Base-by-base conservation (phyloP, 2,888 invertebrate species). In the Clusia tigrina region DNA sequence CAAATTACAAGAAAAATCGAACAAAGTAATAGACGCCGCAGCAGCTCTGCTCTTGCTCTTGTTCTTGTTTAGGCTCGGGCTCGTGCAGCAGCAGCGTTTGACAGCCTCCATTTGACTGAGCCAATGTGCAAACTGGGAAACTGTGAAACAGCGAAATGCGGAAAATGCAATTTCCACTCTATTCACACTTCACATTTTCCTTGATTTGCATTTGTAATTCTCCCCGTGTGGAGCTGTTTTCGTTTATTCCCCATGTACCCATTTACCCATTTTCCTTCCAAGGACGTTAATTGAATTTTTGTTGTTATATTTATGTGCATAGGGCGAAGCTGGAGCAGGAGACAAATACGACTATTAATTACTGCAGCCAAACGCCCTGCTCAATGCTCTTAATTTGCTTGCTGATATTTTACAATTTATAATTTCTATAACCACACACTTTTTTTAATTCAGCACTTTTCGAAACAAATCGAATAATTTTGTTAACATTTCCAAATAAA, bases 21-120 rank as follows among this genome's bases (percentile, higher is more conserved):
- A 48, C 48, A 48, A 48, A 48, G 22, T 18, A 48, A 48, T 32
- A 48, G 9, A 22, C 48, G 48, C 42, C n/a, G n/a, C n/a, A n/a
- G n/a, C n/a, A n/a, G n/a, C n/a, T n/a, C n/a, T n/a, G n/a, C n/a
- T n/a, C n/a, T n/a, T n/a, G n/a, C n/a, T n/a, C n/a, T n/a, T n/a
- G n/a, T n/a, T n/a, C n/a, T n/a, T n/a, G n/a, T n/a, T n/a, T n/a
- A n/a, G n/a, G n/a, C n/a, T n/a, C n/a, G n/a, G n/a, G n/a, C n/a
- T n/a, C n/a, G n/a, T n/a, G 42, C 42, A 5, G n/a, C 42, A 32
- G 32, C 42, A 15, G n/a, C 42, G 42, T n/a, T 17, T n/a, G 42
- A 42, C 9, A n/a, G 42, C 42, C n/a, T 42, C 42, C 42, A 42
- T 17, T 42, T 42, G 42, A 42, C 42, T 42, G 42, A 42, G 42